phyloP scores from a whole-genome alignment of 2,113 vertebrate genomes.

The Triplophysa siluroides region DNA sequence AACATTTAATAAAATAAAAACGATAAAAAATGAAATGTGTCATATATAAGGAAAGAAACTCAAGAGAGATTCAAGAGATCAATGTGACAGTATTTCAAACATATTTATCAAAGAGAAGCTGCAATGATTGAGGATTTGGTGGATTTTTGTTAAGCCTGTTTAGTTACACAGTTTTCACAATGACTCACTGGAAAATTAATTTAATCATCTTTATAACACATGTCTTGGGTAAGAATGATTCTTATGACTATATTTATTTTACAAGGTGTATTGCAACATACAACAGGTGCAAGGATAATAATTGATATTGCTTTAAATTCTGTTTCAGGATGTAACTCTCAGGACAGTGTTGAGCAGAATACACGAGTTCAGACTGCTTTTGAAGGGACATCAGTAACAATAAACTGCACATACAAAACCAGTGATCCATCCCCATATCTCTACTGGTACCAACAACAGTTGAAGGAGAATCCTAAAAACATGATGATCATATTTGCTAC shows the following conservation, averaged over 20 bases:
- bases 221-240: conserved; percentile 16
- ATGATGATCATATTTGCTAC: not conserved
- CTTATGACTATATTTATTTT: not conserved
- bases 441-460: conserved; percentile 34
- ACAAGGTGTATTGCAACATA: not conserved
- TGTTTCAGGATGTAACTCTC: not conserved
- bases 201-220: not conserved
- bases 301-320: not conserved
- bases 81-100: not conserved
- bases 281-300: not conserved
- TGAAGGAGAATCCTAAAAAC: conserved; percentile 2
- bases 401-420: conserved; percentile 32
- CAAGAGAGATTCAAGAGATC: too few species aligned
- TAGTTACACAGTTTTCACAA: not conserved
- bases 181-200: not conserved
- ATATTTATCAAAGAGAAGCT: not conserved
- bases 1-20: too few species aligned
- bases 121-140: not conserved
- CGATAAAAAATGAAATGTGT: too few species aligned
- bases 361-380: conserved; percentile 10
- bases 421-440: conserved; percentile 6
- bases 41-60: too few species aligned
- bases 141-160: not conserved
- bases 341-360: conserved; percentile 22
- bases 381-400: conserved; percentile 18